phyloP scores from a whole-genome alignment of 2,888 invertebrate species.

The Podotricha telesiphe region DNA sequence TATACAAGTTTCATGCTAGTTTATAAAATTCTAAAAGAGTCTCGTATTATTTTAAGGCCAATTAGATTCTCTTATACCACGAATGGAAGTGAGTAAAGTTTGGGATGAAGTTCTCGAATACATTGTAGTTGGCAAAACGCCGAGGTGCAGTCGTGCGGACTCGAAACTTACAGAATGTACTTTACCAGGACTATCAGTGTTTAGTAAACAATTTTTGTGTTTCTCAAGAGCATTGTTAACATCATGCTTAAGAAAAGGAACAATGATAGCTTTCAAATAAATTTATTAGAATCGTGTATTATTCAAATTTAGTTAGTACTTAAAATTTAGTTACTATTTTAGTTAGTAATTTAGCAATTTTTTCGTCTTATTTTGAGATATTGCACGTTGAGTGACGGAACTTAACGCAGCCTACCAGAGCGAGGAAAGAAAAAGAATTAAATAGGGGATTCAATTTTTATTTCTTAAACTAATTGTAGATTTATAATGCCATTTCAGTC shows the following conservation, averaged over 20 bases:
- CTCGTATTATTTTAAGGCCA: neutral
- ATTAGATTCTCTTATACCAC: slow-evolving; percentile 20
- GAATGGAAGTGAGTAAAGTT: slow-evolving; percentile 36
- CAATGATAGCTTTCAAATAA: too few relatives aligned
- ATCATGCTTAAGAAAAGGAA: neutral
- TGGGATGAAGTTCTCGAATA: slow-evolving; percentile 55
- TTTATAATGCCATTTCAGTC: too few relatives aligned
- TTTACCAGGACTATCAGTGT: slow-evolving; percentile 15
- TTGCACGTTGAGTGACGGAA: too few relatives aligned
- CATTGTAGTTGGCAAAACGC: slow-evolving; percentile 54
- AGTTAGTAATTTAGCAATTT: too few relatives aligned
- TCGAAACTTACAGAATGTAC: slow-evolving; percentile 30
- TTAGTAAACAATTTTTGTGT: slow-evolving; percentile 20
- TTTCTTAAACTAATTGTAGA: too few relatives aligned
- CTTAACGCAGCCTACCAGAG: too few relatives aligned
- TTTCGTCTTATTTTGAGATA: too few relatives aligned
- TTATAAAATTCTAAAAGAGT: neutral
- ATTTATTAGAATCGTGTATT: too few relatives aligned
- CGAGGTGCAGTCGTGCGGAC: slow-evolving; percentile 41
- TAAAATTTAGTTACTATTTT: too few relatives aligned
- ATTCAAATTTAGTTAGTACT: too few relatives aligned
- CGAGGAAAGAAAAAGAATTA: too few relatives aligned
- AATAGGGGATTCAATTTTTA: too few relatives aligned
- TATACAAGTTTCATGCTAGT: neutral
- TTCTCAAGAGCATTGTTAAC: slow-evolving; percentile 5